phyloP scores from a whole-genome alignment of 1,140 invertebrate genomes.

The Bicyclus anynana region DNA sequence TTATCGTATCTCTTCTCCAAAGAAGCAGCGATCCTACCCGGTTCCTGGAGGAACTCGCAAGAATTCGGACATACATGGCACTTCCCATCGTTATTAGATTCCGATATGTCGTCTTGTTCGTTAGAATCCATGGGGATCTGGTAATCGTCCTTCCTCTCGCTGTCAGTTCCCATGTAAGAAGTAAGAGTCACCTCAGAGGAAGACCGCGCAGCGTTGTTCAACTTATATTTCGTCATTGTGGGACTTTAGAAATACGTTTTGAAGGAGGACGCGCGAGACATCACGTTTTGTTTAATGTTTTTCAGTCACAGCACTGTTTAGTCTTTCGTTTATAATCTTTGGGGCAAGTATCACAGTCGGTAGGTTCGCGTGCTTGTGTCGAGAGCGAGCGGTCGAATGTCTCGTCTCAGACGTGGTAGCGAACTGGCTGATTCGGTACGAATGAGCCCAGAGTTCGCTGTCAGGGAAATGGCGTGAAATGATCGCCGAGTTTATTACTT shows the following conservation, averaged over 20 bases:
- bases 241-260: conserved; percentile 47
- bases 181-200: conserved; percentile 71
- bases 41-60: conserved; percentile 43
- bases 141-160: conserved; percentile 37
- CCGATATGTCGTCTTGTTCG: conserved; percentile 44
- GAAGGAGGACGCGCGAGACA: conserved; percentile 50
- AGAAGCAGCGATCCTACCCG: conserved; percentile 45
- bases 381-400: conserved; percentile 27
- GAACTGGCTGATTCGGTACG: not conserved
- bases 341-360: conserved; percentile 25
- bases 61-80: conserved; percentile 53
- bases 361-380: conserved; percentile 5
- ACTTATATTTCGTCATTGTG: conserved; percentile 73
- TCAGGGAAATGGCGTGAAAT: conserved; percentile 22
- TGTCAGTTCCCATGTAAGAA: conserved; percentile 55
- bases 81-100: conserved; percentile 34
- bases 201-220: conserved; percentile 58
- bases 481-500: conserved; percentile 12
- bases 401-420: no score
- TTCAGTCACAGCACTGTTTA: conserved; percentile 14
- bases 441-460: conserved; percentile 13
- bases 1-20: conserved; percentile 48
- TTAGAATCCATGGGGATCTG: conserved; percentile 39
- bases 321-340: conserved; percentile 5
- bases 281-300: conserved; percentile 26